Evolutionary conservation across 1,140 invertebrate genomes (phyloP).

Genomic region (Apis dorsata): DNA sequence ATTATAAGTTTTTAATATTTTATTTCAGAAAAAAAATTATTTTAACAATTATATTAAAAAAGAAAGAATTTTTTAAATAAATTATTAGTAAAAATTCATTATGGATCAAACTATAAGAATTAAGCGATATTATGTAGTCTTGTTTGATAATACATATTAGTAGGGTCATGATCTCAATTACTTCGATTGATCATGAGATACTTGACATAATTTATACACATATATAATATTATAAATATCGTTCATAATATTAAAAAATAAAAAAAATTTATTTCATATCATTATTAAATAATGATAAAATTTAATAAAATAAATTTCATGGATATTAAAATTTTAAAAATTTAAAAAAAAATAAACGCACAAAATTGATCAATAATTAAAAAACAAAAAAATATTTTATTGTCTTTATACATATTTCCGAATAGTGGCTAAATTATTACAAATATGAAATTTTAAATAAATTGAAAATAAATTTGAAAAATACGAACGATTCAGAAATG

Average conservation of each 20-base stretch:
- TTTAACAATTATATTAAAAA: neutral
- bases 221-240: neutral
- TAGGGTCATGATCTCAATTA: slow-evolving; percentile 13
- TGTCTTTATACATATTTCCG: no score
- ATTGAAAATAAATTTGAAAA: neutral
- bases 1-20: neutral
- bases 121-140: neutral
- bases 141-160: neutral
- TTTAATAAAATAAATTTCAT: no score
- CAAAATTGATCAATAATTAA: no score
- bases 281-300: no score
- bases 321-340: no score
- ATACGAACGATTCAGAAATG: neutral
- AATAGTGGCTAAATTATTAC: no score
- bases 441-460: neutral
- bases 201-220: neutral
- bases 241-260: no score
- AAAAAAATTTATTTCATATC: no score
- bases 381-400: no score
- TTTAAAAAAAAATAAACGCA: no score
- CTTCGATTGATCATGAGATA: neutral
- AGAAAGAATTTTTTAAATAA: neutral
- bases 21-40: neutral
- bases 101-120: neutral
- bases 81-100: neutral